Percentiles rank a stretch among this genome's conserved stretches.
These are phyloP conservation scores for Trachops cirrhosus DNA, from an alignment of 2,797 vertebrate genomes.

Conservation along the genomic window DNA sequence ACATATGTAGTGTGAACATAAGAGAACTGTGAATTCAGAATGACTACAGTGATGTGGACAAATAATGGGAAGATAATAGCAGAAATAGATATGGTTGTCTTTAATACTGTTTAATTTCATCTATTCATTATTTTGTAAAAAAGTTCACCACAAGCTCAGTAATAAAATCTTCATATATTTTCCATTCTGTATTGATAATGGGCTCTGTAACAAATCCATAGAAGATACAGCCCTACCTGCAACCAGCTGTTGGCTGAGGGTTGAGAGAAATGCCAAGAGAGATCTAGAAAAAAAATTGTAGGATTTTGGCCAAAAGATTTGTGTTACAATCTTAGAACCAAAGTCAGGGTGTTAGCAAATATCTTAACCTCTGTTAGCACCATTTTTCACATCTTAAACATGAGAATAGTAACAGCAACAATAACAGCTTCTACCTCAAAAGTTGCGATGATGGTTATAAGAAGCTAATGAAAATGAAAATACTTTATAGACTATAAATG, in stretches of 20 bases:
- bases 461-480: not conserved
- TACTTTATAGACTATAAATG: not conserved
- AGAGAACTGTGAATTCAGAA: not conserved
- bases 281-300: not conserved
- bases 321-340: not conserved
- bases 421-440: not conserved
- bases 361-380: not conserved
- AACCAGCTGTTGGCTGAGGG: not conserved
- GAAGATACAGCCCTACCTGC: not conserved
- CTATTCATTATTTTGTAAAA: not conserved
- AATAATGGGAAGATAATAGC: not conserved
- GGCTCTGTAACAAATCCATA: not conserved
- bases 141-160: not conserved
- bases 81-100: not conserved
- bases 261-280: not conserved
- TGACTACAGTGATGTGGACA: not conserved
- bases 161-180: not conserved
- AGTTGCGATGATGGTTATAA: not conserved
- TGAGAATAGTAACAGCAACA: not conserved
- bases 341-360: not conserved
- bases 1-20: not conserved
- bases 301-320: not conserved
- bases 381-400: not conserved
- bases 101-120: not conserved
- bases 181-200: not conserved